These are phyloP conservation scores for Ecliptopera silaceata DNA, from an alignment of 2,888 invertebrate species.

Conservation along the genomic window DNA sequence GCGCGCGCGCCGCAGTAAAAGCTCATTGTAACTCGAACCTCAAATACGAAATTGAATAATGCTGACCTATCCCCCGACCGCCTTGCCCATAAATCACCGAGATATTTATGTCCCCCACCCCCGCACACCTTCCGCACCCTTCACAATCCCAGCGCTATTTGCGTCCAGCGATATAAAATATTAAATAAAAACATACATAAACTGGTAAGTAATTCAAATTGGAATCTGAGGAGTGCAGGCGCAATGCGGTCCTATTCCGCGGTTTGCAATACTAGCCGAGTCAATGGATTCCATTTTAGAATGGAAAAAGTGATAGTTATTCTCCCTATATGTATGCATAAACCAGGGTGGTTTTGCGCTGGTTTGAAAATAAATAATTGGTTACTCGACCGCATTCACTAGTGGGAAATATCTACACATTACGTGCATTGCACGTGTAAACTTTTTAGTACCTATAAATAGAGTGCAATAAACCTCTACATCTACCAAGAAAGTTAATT, in stretches of 20 bases:
- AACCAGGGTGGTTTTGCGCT: slow-evolving; percentile 25
- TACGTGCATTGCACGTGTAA: no score
- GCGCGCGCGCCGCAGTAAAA: slow-evolving; percentile 76
- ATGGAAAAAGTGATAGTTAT: slow-evolving; percentile 49
- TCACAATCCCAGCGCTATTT: slow-evolving; percentile 61
- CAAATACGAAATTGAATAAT: slow-evolving; percentile 84
- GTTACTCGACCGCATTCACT: slow-evolving; percentile 27
- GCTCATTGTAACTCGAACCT: slow-evolving; percentile 81
- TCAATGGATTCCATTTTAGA: slow-evolving; percentile 48
- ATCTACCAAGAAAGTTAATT: slow-evolving; percentile 16
- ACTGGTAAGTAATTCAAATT: slow-evolving; percentile 78
- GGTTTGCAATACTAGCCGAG: slow-evolving; percentile 60
- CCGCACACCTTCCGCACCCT: slow-evolving; percentile 58
- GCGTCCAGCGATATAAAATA: slow-evolving; percentile 77
- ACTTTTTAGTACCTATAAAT: no score
- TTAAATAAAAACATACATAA: slow-evolving; percentile 81
- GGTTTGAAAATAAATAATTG: slow-evolving; percentile 38
- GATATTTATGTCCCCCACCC: slow-evolving; percentile 81
- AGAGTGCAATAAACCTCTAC: neutral
- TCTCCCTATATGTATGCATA: slow-evolving; percentile 33
- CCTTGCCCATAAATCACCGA: slow-evolving; percentile 80
- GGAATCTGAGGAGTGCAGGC: slow-evolving; percentile 66
- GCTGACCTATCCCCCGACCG: slow-evolving; percentile 83
- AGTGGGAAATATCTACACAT: no score
- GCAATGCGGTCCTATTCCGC: slow-evolving; percentile 70